These are phyloP conservation scores for Pocillopora meandrina DNA, from an alignment of 92 coral and sea anemone species.

Conservation along the genomic window DNA sequence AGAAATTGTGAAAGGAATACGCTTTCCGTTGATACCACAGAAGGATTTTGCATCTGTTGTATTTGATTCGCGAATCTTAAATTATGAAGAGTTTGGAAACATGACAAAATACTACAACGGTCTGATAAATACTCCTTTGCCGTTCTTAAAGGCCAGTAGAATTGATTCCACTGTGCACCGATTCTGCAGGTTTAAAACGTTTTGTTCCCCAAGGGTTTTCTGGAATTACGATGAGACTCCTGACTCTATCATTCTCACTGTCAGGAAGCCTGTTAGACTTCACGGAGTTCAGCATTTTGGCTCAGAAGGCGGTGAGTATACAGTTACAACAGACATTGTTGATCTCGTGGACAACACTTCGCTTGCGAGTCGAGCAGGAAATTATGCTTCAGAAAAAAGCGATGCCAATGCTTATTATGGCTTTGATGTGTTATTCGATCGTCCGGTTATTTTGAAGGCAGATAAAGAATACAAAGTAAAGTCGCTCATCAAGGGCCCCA, in stretches of 20 bases:
- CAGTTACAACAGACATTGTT: background rate
- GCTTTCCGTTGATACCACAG: too few relatives aligned
- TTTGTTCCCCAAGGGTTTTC: background rate
- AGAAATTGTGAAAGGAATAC: too few relatives aligned
- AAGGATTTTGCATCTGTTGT: too few relatives aligned
- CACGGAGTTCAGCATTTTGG: constrained; percentile 2
- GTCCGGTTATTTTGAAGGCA: background rate
- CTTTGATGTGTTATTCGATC: background rate
- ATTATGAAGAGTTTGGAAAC: too few relatives aligned
- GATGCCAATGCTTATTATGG: background rate
- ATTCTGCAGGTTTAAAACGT: background rate
- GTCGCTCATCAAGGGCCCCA: constrained; percentile 2
- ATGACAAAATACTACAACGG: too few relatives aligned
- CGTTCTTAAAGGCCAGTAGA: background rate
- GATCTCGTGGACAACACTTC: background rate
- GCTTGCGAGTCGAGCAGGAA: background rate
- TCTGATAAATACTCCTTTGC: too few relatives aligned
- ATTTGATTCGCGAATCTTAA: too few relatives aligned
- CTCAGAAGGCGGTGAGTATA: background rate
- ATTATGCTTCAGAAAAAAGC: background rate
- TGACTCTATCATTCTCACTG: background rate
- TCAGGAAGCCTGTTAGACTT: background rate
- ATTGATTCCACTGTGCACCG: background rate
- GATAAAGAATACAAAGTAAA: background rate
- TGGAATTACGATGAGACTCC: background rate